Base-by-base conservation (phyloP, 1,140 invertebrate species). In the Stenopsyche tienmushanensis region DNA sequence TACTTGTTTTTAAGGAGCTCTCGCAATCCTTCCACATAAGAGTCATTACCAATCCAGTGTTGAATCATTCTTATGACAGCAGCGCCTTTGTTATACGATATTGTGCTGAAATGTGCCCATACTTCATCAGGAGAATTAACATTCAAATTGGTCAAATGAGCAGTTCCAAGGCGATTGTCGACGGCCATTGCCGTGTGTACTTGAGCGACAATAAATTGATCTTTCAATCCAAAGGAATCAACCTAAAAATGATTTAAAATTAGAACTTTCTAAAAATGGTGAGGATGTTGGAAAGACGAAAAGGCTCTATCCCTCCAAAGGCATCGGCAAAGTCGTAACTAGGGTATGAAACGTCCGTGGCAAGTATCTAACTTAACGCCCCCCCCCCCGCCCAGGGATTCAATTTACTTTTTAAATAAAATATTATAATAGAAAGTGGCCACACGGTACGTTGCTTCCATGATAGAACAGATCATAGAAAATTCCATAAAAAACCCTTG, bases 21-120 rank as follows among this genome's bases (percentile, higher is more conserved):
- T 53, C 82, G 80, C 72, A 93, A 86, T 47, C 86, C 88, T 57
- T 74, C 74, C 71, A 79, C 77, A 72, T 92, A 92, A 2, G 81
- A 82, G 0, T 81, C 77, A 52, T 84, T 76, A 3, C 88, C 87
- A 17, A 93, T 76, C 41, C 89, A 83, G 71, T 88, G 82, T 63
- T 86, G 80, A 72, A 91, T 85, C 91, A 93, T 93, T 47, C 90
- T 78, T 13, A 93, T 86, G 5, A 94, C 79, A 1, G 85, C 82
- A 3, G 83, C 88, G 42, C 83, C 85, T 75, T 88, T 88, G 60
- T 82, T 82, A 64, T 88, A 88, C 0, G 84, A 83, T 17, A 87
- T 82, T 8, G 76, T 78, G 50, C 83, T 82, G 69, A 87, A 88
- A 72, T 84, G 84, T 13, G 73, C 77, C 17, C 76, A 77, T 8